Conservation (phyloP, 2,797 vertebrate genomes). For the Clamator glandarius region DNA sequence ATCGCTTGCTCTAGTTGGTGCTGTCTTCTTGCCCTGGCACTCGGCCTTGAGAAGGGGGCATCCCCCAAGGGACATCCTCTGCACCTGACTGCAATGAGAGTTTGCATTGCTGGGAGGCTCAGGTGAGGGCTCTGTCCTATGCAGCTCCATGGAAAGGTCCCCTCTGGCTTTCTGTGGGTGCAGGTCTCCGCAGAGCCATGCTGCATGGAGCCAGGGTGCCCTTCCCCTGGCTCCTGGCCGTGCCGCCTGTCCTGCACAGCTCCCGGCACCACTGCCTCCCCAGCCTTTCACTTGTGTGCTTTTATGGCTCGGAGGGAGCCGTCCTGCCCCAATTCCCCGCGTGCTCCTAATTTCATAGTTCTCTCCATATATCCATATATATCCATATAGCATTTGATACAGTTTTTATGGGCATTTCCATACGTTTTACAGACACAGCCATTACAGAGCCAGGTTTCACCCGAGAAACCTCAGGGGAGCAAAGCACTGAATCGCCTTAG, state of each 20-base stretch:
- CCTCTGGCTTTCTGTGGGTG: accelerated
- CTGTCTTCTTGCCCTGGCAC: neutral
- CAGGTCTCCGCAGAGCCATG: neutral
- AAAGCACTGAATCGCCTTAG: slow-evolving; percentile 76
- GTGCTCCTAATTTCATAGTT: slow-evolving; percentile 80
- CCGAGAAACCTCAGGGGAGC: slow-evolving; percentile 80
- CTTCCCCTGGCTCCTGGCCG: slow-evolving; percentile 1
- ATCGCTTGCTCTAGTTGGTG: neutral
- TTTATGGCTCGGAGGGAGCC: slow-evolving; percentile 78
- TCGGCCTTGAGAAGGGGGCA: accelerated
- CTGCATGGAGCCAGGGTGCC: neutral
- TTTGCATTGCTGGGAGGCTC: neutral
- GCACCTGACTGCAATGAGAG: accelerated
- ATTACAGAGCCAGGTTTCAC: slow-evolving; percentile 82
- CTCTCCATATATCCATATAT: slow-evolving; percentile 78
- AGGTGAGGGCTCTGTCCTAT: neutral
- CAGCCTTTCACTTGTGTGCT: slow-evolving; percentile 71
- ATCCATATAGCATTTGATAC: slow-evolving; percentile 80
- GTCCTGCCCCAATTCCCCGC: slow-evolving; percentile 72
- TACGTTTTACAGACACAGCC: slow-evolving; percentile 81
- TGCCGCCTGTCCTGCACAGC: slow-evolving; percentile 70
- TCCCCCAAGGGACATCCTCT: neutral
- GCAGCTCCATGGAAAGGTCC: neutral
- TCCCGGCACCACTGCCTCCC: slow-evolving; percentile 67
- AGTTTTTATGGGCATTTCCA: slow-evolving; percentile 85